Percentiles rank a stretch among this genome's conserved stretches.
Evolutionary conservation across 2,113 vertebrate species (phyloP).

Genomic region (Pangasianodon hypophthalmus): DNA sequence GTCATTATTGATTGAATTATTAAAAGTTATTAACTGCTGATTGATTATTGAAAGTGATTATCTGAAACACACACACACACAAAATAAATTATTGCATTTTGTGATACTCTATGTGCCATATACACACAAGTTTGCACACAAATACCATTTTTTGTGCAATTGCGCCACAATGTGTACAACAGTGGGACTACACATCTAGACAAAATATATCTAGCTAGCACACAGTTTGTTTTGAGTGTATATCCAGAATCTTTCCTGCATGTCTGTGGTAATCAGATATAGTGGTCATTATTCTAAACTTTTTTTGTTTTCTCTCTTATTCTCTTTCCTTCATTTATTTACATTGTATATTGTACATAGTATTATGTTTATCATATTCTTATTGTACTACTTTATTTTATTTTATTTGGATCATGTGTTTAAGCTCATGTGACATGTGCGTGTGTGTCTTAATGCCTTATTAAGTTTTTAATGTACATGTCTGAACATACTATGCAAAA

Average conservation of each 20-base stretch:
- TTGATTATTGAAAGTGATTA: neutral
- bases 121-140: neutral
- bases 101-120: neutral
- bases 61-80: constrained; percentile 1
- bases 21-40: neutral
- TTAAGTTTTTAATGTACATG: too few species aligned
- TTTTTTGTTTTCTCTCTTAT: neutral
- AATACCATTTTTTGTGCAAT: neutral
- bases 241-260: neutral
- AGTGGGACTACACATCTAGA: constrained; percentile 19
- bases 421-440: too few species aligned
- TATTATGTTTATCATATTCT: too few species aligned
- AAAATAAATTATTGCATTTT: neutral
- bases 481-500: too few species aligned
- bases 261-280: neutral
- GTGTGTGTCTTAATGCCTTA: too few species aligned
- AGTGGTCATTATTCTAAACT: neutral
- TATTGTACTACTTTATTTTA: too few species aligned
- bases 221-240: too few species aligned
- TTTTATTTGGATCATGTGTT: too few species aligned
- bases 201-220: neutral
- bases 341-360: neutral
- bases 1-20: too few species aligned
- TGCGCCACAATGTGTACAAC: constrained; percentile 16
- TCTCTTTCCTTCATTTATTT: neutral